Percentiles rank a stretch among this genome's conserved stretches.
phyloP scores from a whole-genome alignment of 2,797 vertebrate genomes.

The Pipistrellus kuhlii region DNA sequence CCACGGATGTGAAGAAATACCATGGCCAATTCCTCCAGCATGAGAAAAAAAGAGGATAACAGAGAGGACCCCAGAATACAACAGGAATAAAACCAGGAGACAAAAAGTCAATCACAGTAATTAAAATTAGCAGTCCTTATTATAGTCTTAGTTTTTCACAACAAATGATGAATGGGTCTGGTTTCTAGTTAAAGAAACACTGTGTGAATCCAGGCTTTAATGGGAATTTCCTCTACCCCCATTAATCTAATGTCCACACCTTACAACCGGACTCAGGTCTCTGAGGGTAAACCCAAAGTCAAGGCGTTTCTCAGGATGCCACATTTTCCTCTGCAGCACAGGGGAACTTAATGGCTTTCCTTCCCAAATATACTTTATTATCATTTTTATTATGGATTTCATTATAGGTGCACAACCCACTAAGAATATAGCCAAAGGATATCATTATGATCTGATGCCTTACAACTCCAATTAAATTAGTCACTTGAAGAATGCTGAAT shows the following conservation, averaged over 20 bases:
- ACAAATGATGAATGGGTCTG: background rate
- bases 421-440: slow-evolving; percentile 66
- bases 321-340: slow-evolving; percentile 9
- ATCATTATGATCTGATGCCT: slow-evolving; percentile 66
- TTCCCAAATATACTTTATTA: slow-evolving; percentile 61
- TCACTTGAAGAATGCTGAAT: slow-evolving; percentile 53
- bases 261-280: background rate
- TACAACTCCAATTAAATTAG: slow-evolving; percentile 65
- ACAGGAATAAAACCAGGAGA: background rate
- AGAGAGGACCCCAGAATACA: background rate
- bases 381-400: slow-evolving; percentile 53
- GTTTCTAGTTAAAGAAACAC: background rate
- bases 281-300: slow-evolving; percentile 44
- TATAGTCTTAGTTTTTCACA: slow-evolving; percentile 2
- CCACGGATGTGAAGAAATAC: background rate
- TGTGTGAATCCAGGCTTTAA: background rate
- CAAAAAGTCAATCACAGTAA: background rate
- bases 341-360: slow-evolving; percentile 36
- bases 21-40: background rate
- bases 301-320: background rate
- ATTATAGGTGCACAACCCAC: slow-evolving; percentile 56
- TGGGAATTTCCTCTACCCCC: background rate
- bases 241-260: background rate
- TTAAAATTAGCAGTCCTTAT: background rate
- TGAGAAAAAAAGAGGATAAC: background rate